Conservation (phyloP, 1,140 invertebrate genomes). For the Penaeus japonicus region DNA sequence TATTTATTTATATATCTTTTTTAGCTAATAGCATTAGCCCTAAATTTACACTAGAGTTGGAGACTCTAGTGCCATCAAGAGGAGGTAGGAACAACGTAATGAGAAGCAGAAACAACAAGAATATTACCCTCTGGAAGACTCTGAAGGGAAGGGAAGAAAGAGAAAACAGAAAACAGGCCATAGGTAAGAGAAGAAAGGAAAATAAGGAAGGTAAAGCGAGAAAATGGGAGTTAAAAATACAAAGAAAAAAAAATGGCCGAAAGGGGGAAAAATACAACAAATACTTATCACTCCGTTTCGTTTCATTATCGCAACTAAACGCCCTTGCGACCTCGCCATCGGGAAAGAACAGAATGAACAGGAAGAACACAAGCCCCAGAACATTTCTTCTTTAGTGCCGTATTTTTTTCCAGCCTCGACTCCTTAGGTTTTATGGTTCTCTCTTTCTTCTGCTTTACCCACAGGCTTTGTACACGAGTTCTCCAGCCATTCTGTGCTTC, state of each 20-base stretch:
- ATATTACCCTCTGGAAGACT: background rate
- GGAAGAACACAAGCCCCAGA: background rate
- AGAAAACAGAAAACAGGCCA: background rate
- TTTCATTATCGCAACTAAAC: background rate
- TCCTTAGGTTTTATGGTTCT: slow-evolving; percentile 19
- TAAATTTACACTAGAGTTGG: too few species aligned
- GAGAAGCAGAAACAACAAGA: too few species aligned
- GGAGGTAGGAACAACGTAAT: too few species aligned
- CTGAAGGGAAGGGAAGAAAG: background rate
- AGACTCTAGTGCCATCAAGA: too few species aligned
- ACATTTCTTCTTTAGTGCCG: background rate
- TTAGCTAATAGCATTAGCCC: too few species aligned
- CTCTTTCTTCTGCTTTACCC: slow-evolving; percentile 32
- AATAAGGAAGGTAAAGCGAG: background rate
- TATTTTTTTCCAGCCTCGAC: background rate
- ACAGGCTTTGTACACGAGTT: slow-evolving; percentile 28
- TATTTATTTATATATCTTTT: too few species aligned
- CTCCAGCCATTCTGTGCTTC: slow-evolving; percentile 3
- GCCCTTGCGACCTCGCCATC: background rate
- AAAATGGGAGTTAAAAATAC: background rate
- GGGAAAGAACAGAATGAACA: background rate
- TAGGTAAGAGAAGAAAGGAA: background rate
- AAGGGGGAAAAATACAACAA: background rate
- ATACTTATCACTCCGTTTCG: background rate
- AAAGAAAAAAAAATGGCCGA: background rate